phyloP scores from a whole-genome alignment of 2,888 invertebrate genomes.

The Epinotia brunnichana region DNA sequence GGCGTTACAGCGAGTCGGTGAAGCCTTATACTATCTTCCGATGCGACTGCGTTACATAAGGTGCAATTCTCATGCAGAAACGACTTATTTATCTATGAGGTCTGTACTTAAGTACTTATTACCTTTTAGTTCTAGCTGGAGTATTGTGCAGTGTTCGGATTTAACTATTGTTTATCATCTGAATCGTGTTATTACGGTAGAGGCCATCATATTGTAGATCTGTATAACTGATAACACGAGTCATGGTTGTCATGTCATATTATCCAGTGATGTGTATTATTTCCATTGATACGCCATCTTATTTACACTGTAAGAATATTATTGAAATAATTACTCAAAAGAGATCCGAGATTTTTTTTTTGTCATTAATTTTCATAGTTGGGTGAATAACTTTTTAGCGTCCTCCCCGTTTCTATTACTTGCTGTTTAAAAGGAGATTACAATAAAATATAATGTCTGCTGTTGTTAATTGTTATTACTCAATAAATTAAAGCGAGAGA shows the following conservation, averaged over 20 bases:
- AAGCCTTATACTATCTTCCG: not conserved
- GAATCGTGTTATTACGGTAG: slow-evolving; percentile 14
- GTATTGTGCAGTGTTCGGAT: not conserved
- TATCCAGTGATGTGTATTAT: not conserved
- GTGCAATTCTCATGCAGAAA: not conserved
- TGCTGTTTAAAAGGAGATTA: too few species aligned
- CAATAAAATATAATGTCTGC: too few species aligned
- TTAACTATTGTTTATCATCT: slow-evolving; percentile 23
- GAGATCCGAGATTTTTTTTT: too few species aligned
- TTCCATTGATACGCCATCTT: not conserved
- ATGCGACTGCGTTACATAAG: not conserved
- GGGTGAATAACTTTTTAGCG: too few species aligned
- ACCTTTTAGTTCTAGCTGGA: slow-evolving; percentile 29
- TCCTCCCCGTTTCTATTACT: too few species aligned
- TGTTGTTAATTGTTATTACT: too few species aligned
- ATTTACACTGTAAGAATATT: too few species aligned
- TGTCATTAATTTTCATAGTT: too few species aligned
- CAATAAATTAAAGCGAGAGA: too few species aligned
- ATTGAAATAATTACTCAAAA: too few species aligned
- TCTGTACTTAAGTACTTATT: not conserved
- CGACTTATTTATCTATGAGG: not conserved
- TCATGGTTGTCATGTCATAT: not conserved
- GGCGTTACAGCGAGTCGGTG: not conserved
- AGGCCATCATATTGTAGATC: not conserved
- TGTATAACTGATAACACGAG: too few species aligned